phyloP scores from a whole-genome alignment of 2,113 vertebrate species.

The Chaetodon trifascialis region DNA sequence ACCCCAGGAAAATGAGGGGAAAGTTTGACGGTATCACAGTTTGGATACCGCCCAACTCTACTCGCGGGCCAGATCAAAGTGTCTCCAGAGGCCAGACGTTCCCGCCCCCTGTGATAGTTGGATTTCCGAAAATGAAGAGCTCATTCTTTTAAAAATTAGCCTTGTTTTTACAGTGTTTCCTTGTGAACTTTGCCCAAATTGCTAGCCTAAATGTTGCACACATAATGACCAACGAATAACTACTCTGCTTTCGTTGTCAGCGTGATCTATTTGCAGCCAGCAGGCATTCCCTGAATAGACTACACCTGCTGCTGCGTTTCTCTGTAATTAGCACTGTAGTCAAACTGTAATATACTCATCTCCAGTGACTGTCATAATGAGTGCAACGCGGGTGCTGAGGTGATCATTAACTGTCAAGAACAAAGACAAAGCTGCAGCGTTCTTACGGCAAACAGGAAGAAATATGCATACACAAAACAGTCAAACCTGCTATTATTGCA shows the following conservation, averaged over 20 bases:
- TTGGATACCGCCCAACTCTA: too few relatives aligned
- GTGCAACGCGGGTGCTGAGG: neutral
- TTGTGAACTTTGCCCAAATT: neutral
- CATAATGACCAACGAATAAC: neutral
- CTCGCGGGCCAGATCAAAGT: too few relatives aligned
- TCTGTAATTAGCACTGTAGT: conserved; percentile 35
- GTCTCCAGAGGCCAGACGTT: too few relatives aligned
- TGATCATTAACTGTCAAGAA: conserved; percentile 40
- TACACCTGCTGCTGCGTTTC: conserved; percentile 51
- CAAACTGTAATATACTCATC: conserved; percentile 12
- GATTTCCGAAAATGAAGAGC: neutral
- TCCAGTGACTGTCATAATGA: conserved; percentile 14
- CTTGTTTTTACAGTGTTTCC: neutral
- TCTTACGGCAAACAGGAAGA: neutral
- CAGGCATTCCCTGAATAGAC: conserved; percentile 25
- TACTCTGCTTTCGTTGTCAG: neutral
- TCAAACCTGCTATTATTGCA: neutral
- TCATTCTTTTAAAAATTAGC: neutral
- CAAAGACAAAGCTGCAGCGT: neutral
- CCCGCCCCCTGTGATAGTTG: too few relatives aligned
- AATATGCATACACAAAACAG: neutral
- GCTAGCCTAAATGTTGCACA: too few relatives aligned
- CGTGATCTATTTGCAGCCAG: conserved; percentile 2
- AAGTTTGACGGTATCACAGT: too few relatives aligned
- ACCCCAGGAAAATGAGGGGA: too few relatives aligned